Evolutionary conservation across 2,797 vertebrate genomes (phyloP).

Genomic region (Channa striata): DNA sequence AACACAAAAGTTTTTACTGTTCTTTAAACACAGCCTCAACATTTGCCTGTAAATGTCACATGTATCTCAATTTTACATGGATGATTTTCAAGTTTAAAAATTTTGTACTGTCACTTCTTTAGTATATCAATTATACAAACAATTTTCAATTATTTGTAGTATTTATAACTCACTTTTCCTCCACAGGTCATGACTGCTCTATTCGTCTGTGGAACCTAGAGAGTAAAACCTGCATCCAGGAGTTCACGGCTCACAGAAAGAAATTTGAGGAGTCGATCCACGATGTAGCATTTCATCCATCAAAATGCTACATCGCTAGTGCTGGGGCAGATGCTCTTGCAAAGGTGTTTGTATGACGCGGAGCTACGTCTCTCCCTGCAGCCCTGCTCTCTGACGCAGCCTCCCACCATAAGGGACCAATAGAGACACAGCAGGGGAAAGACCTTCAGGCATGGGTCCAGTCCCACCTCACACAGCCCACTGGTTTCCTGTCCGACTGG

Average conservation of each 20-base stretch:
- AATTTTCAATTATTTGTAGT: neutral
- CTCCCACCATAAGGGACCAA: slow-evolving; percentile 79
- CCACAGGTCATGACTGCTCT: slow-evolving; percentile 95
- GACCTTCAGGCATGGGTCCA: slow-evolving; percentile 65
- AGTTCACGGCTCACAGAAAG: slow-evolving; percentile 98
- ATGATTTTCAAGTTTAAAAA: neutral
- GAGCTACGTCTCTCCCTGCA: slow-evolving; percentile 61
- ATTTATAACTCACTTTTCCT: neutral
- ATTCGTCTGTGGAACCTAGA: slow-evolving; percentile 99
- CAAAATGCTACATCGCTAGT: slow-evolving; percentile 98
- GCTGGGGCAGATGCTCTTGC: slow-evolving; percentile 97
- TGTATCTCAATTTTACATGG: no score
- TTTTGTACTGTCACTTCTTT: neutral
- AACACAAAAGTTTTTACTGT: no score
- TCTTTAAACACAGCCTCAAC: no score
- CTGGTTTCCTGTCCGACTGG: slow-evolving; percentile 71
- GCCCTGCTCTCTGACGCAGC: slow-evolving; percentile 70
- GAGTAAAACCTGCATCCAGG: slow-evolving; percentile 99
- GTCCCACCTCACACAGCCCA: slow-evolving; percentile 70
- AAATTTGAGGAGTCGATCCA: slow-evolving; percentile 98
- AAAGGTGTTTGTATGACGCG: slow-evolving; percentile 99
- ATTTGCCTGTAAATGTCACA: no score
- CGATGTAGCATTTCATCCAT: slow-evolving; percentile 97
- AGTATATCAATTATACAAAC: no score
- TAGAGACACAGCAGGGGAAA: slow-evolving; percentile 73